Evolutionary conservation across 2,888 invertebrate species (phyloP).

Genomic region (Penaeus monodon): DNA sequence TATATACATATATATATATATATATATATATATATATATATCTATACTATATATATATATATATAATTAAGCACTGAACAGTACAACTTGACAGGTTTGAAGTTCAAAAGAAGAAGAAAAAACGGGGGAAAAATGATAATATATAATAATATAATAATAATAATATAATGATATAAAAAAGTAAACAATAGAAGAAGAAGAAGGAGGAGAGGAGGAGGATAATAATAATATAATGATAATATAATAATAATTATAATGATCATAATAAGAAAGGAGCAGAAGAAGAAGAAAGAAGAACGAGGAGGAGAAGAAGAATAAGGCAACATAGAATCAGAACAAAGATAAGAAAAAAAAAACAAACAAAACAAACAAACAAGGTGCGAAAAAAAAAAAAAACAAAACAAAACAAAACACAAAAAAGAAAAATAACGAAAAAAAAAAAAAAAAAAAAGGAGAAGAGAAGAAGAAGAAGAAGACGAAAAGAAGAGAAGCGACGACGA

Average conservation of each 20-base stretch:
- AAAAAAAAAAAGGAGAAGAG: background rate
- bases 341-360: no score
- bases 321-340: rapidly evolving
- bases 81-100: background rate
- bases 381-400: background rate
- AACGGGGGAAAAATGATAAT: no score
- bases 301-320: background rate
- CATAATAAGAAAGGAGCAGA: no score
- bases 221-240: no score
- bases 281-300: constrained; percentile 13
- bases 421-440: background rate
- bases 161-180: no score
- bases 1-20: no score
- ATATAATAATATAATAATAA: no score
- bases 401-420: background rate
- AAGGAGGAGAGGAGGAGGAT: background rate
- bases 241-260: no score
- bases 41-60: no score
- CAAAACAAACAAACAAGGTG: background rate
- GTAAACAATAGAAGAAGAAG: no score
- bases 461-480: background rate
- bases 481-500: background rate
- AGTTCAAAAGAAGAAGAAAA: background rate
- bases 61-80: background rate
- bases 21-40: no score